Conservation (phyloP, 2,888 invertebrate genomes). For the Cryptocheilus praepositus region DNA sequence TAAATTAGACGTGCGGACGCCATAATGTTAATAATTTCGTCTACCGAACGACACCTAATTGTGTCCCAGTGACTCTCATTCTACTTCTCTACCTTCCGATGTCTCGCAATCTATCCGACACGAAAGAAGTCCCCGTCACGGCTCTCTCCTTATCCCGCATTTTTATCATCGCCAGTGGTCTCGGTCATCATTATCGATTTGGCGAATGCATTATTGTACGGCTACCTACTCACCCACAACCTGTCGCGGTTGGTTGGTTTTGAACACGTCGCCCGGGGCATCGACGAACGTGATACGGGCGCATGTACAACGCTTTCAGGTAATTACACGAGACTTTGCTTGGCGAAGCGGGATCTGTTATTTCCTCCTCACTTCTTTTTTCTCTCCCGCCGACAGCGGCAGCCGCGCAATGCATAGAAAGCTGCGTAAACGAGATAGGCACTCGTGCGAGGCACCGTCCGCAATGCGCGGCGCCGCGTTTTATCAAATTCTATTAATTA, state of each 20-base stretch:
- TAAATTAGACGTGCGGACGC: no score
- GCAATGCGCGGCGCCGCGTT: neutral
- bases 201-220: no score
- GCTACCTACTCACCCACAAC: no score
- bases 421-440: slow-evolving; percentile 46
- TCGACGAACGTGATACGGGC: slow-evolving; percentile 32
- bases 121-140: no score
- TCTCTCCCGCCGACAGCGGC: slow-evolving; percentile 10
- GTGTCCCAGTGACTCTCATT: no score
- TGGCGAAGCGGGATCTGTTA: slow-evolving; percentile 42
- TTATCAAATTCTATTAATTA: slow-evolving; percentile 12
- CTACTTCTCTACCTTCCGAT: no score
- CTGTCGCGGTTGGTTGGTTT: neutral
- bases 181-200: no score
- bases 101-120: no score
- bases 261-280: slow-evolving; percentile 11
- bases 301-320: slow-evolving; percentile 14
- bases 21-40: no score
- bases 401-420: slow-evolving; percentile 26
- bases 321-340: slow-evolving; percentile 44
- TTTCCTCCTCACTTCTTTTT: slow-evolving; percentile 28
- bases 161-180: no score
- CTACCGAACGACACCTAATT: no score
- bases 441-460: neutral
- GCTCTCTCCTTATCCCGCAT: no score